Evolutionary conservation across 2,888 invertebrate species (phyloP).

Genomic region (Troilus luridus): DNA sequence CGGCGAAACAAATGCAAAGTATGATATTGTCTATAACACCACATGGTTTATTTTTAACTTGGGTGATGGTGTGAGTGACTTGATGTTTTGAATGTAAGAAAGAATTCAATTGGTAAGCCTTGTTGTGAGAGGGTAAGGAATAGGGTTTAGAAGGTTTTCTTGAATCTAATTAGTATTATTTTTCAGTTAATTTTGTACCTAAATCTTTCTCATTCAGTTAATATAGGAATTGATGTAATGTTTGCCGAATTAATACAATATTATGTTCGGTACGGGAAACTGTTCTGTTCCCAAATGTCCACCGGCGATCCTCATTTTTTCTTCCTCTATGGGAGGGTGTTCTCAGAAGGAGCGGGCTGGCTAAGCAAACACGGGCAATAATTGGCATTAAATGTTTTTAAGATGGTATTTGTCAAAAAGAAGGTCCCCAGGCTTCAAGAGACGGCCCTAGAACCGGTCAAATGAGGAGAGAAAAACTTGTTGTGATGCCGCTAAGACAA

Average conservation of each 20-base stretch:
- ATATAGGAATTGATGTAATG: neutral
- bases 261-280: neutral
- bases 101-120: too few species aligned
- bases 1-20: too few species aligned
- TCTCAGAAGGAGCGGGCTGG: neutral
- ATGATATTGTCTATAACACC: too few species aligned
- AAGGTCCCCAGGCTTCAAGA: slow-evolving; percentile 28
- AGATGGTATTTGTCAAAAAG: slow-evolving; percentile 58
- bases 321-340: neutral
- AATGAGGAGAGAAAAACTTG: slow-evolving; percentile 56
- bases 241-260: neutral
- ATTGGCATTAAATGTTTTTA: slow-evolving; percentile 59
- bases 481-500: slow-evolving; percentile 57
- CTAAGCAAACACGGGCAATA: slow-evolving; percentile 48
- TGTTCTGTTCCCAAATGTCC: neutral
- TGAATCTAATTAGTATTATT: too few species aligned
- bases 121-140: too few species aligned
- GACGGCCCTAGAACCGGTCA: slow-evolving; percentile 46
- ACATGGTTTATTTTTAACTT: too few species aligned
- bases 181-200: too few species aligned
- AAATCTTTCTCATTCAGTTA: neutral
- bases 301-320: neutral
- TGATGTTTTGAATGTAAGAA: too few species aligned
- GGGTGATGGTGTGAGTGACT: too few species aligned
- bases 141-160: too few species aligned